Base-by-base conservation (phyloP, 2,113 vertebrate genomes). In the Nerophis lumbriciformis region DNA sequence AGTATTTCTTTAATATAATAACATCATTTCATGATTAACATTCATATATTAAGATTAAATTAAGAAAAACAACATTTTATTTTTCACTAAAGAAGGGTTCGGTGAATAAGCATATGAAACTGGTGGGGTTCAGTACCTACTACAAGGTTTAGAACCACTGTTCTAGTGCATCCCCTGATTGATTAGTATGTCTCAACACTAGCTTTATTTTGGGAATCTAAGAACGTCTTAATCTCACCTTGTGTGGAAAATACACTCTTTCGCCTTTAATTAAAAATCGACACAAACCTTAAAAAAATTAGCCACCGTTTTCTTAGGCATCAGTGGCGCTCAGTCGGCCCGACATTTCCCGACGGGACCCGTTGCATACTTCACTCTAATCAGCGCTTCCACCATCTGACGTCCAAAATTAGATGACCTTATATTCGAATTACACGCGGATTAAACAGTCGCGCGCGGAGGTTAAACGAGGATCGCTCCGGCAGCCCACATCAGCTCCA, bases 401-500 rank as follows among this genome's bases (percentile, higher is more conserved):
- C 6, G 13, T 57, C 68, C 69, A 77, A 73, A 85, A 79, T 81
- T 77, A 83, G 64, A 83, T 74, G 73, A 80, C 79, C 79, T 84
- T 80, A 71, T 72, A 83, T 77, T 71, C 75, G 82, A 78, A 83
- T 80, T 45, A 78, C 48, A 68, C 61, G 69, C 49, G 63, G 81
- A 84, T 83, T 83, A 83, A 86, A 77, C 59, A 64, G 75, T 74
- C 69, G 74, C n/a, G 48, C 68, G 71, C 65, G 74, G 58, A 66
- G 84, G 84, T 83, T 86, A 83, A 85, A 72, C 49, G 48, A 80
- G 81, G 74, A 82, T 70, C 75, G 69, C 62, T 72, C 64, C 56
- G 39, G 48, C 45, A 58, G 69, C 53, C 71, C 57, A 59, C 74
- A 71, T 76, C 54, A 70, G 61, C 60, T 61, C 68, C 1, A 14